These are phyloP conservation scores for Australoheros scitulus DNA, from an alignment of 2,113 vertebrate species.

Conservation along the genomic window DNA sequence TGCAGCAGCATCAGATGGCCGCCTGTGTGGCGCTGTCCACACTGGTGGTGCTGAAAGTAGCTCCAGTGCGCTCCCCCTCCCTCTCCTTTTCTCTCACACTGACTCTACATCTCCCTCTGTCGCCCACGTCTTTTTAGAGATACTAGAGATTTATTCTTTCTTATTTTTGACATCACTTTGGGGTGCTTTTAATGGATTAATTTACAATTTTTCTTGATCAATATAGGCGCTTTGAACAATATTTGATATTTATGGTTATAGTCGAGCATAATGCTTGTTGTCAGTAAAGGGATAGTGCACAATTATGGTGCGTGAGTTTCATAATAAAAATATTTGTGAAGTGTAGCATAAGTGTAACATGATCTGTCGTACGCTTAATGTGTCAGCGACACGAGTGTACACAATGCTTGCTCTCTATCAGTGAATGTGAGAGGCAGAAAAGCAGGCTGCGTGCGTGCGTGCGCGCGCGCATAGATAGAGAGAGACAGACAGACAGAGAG, in stretches of 20 bases:
- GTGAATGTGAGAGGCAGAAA: neutral
- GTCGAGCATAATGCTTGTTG: neutral
- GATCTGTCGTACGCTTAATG: too few species aligned
- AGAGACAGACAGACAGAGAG: neutral
- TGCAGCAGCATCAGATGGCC: conserved; percentile 68
- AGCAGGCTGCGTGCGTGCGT: neutral
- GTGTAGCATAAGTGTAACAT: neutral
- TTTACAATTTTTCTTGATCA: neutral
- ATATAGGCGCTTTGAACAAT: neutral
- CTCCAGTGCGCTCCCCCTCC: neutral
- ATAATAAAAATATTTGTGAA: neutral
- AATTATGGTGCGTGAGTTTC: too few species aligned
- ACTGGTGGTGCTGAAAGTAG: conserved; percentile 77
- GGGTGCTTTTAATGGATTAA: neutral
- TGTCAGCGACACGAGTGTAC: too few species aligned
- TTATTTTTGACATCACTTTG: neutral
- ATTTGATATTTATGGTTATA: neutral
- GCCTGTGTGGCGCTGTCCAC: conserved; percentile 82
- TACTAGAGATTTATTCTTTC: fast-evolving
- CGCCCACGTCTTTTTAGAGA: neutral
- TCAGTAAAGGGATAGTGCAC: neutral
- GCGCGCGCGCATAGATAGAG: neutral
- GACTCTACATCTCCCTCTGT: conserved; percentile 54
- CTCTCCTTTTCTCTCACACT: neutral
- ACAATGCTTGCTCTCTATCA: neutral